These are phyloP conservation scores for Enteromius fasciolatus DNA, from an alignment of 2,797 vertebrate species.

Conservation along the genomic window DNA sequence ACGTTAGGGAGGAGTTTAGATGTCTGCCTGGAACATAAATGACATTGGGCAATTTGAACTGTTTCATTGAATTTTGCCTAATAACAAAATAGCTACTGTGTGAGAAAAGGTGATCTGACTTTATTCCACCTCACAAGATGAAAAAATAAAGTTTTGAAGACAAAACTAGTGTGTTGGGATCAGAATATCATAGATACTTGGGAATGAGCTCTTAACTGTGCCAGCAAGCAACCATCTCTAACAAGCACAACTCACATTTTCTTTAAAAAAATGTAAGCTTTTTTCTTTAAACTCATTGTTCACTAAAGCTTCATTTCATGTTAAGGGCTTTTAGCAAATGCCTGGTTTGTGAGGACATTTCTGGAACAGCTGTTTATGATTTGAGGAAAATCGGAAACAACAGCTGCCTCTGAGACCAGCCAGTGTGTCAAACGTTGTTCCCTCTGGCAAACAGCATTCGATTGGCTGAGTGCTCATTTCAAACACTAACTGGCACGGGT, in stretches of 20 bases:
- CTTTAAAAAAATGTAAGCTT: not conserved
- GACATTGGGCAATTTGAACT: not conserved
- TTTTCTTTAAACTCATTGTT: not conserved
- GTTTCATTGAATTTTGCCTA: not conserved
- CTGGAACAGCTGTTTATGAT: constrained; percentile 60
- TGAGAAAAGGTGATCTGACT: not conserved
- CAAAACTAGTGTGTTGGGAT: not conserved
- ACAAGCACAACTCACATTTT: not conserved
- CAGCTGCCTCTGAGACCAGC: constrained; percentile 69
- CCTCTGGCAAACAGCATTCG: not conserved
- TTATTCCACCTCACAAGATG: not conserved
- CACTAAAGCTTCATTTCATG: not conserved
- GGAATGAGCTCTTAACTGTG: not conserved
- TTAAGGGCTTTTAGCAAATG: constrained; percentile 15
- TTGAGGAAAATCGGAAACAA: constrained; percentile 70
- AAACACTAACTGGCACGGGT: constrained; percentile 23
- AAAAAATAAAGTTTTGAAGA: not conserved
- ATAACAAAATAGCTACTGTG: too few relatives aligned
- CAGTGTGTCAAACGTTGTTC: constrained; percentile 42
- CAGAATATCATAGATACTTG: not conserved
- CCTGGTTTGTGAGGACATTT: constrained; percentile 38
- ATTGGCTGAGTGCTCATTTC: constrained; percentile 12
- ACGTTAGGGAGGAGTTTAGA: not conserved
- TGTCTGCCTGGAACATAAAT: not conserved
- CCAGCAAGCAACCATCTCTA: not conserved